Percentiles rank a stretch among this genome's conserved stretches.
Conservation (phyloP, 2,797 vertebrate genomes). For the Hybognathus amarus region DNA sequence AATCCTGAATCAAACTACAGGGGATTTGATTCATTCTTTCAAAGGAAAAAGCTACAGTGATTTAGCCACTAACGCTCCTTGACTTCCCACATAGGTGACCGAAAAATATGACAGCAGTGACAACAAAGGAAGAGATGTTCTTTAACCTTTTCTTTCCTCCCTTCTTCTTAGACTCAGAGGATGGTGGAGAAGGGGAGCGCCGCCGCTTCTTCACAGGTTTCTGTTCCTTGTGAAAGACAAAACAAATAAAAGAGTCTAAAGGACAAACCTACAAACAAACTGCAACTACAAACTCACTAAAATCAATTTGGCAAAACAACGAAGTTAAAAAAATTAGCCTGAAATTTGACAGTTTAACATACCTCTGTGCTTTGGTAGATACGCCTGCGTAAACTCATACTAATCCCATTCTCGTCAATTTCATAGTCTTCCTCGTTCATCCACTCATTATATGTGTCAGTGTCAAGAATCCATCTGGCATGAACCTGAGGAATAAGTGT, state of each 20-base stretch:
- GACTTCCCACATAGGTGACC: not conserved
- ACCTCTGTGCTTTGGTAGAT: constrained; percentile 78
- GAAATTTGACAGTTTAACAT: not conserved
- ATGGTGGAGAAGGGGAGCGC: constrained; percentile 89
- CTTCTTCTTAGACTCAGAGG: constrained; percentile 90
- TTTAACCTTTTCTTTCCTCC: constrained; percentile 89
- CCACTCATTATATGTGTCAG: constrained; percentile 94
- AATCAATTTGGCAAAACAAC: not conserved
- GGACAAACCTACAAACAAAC: not conserved
- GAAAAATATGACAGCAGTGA: not conserved
- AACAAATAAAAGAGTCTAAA: constrained; percentile 63
- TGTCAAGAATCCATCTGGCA: constrained; percentile 91
- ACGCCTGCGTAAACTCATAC: constrained; percentile 71
- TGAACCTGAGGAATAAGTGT: constrained; percentile 79
- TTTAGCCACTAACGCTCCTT: not conserved
- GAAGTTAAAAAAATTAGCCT: rapidly evolving
- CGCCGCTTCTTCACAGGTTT: constrained; percentile 88
- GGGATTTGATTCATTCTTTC: not conserved
- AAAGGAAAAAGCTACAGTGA: not conserved
- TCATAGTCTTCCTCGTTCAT: constrained; percentile 99
- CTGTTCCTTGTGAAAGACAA: constrained; percentile 83
- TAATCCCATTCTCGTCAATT: constrained; percentile 87
- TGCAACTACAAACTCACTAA: not conserved
- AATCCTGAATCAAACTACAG: not conserved
- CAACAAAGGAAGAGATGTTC: not conserved